A percentile compares a stretch with the other conserved stretches of the same genome.
These are phyloP conservation scores for Albula glossodonta DNA, from an alignment of 2,113 vertebrate species.

Conservation along the genomic window DNA sequence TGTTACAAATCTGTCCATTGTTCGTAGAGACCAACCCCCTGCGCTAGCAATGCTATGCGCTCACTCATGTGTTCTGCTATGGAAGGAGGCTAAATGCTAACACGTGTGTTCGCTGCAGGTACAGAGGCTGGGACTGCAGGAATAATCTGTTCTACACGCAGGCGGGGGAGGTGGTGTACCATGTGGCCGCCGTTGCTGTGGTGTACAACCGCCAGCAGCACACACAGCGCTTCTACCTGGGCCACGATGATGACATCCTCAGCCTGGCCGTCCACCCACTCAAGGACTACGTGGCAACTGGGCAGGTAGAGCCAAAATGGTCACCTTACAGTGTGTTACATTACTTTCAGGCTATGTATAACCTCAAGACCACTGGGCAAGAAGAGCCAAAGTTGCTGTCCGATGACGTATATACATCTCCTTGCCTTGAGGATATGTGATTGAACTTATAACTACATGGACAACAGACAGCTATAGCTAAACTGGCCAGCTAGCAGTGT, in stretches of 20 bases:
- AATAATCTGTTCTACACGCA: constrained; percentile 96
- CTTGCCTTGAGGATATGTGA: no score
- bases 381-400: no score
- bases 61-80: background rate
- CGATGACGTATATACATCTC: no score
- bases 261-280: constrained; percentile 87
- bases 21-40: no score
- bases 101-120: constrained; percentile 64
- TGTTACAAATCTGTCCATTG: no score
- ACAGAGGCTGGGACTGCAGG: constrained; percentile 91
- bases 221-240: constrained; percentile 89
- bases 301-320: constrained; percentile 73
- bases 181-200: constrained; percentile 87
- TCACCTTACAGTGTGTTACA: background rate
- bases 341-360: constrained; percentile 24
- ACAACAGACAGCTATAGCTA: no score
- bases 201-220: constrained; percentile 89
- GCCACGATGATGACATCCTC: constrained; percentile 93
- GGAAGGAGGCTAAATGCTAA: no score
- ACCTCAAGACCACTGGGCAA: no score
- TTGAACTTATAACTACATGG: no score
- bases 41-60: background rate
- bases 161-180: constrained; percentile 89
- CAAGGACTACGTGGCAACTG: constrained; percentile 90
- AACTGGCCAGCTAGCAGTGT: no score